These are phyloP conservation scores for Parotocinclus haroldoi DNA, from an alignment of 2,797 vertebrate genomes.

Conservation along the genomic window DNA sequence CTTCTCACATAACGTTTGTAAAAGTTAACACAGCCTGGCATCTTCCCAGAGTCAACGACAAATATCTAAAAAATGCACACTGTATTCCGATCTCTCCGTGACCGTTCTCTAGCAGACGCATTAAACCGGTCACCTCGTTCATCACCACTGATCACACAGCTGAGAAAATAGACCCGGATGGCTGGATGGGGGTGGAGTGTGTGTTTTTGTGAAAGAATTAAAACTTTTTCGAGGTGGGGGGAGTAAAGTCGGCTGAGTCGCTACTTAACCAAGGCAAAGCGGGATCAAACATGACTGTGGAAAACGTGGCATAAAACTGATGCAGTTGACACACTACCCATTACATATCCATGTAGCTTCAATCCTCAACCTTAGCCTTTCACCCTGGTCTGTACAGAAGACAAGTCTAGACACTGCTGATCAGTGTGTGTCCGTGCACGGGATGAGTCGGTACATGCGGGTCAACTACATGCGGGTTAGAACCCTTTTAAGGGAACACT, in stretches of 20 bases:
- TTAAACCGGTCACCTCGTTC: neutral
- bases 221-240: neutral
- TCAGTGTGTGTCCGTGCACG: neutral
- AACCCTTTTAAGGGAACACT: slow-evolving; percentile 1
- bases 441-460: no score
- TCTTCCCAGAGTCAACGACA: no score
- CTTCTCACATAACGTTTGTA: no score
- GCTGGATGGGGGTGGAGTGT: neutral
- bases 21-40: no score
- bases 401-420: slow-evolving; percentile 33
- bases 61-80: no score
- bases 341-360: neutral
- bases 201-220: neutral
- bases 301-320: neutral
- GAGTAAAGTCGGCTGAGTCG: neutral
- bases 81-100: neutral
- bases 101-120: neutral
- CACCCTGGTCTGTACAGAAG: neutral
- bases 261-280: neutral
- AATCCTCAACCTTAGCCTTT: neutral
- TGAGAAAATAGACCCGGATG: slow-evolving; percentile 10
- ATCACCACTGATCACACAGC: slow-evolving; percentile 11
- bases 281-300: neutral
- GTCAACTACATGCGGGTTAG: neutral
- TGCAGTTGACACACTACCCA: neutral